Evolutionary conservation across 2,797 vertebrate genomes (phyloP).

Genomic region (Steatocranus sp.): DNA sequence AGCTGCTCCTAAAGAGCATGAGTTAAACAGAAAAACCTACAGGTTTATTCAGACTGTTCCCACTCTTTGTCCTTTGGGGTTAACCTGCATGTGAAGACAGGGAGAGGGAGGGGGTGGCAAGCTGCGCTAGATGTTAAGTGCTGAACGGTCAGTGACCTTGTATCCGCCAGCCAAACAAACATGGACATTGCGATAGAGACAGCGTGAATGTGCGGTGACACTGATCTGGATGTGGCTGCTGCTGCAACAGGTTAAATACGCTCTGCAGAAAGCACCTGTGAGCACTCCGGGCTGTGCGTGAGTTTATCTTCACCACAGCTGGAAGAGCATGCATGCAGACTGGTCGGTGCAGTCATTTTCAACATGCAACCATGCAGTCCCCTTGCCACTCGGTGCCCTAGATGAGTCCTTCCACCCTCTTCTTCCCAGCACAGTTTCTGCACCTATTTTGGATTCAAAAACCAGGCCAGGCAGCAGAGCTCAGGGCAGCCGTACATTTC

Average conservation of each 20-base stretch:
- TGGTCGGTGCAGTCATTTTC: neutral
- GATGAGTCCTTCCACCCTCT: constrained; percentile 48
- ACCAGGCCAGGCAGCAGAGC: constrained; percentile 58
- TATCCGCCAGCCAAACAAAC: neutral
- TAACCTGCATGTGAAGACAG: neutral
- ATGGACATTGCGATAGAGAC: neutral
- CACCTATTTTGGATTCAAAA: constrained; percentile 64
- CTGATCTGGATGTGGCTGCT: neutral
- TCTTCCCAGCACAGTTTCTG: constrained; percentile 62
- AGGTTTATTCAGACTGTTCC: neutral
- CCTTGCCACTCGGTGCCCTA: constrained; percentile 43
- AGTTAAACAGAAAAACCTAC: neutral
- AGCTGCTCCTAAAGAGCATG: neutral
- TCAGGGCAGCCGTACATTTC: constrained; percentile 15
- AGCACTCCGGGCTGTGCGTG: neutral
- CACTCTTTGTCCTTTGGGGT: neutral
- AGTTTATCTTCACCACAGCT: neutral
- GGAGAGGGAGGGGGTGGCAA: neutral
- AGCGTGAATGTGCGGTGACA: neutral
- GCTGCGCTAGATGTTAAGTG: neutral
- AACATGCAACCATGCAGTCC: neutral
- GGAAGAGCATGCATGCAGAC: neutral
- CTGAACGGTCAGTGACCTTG: neutral
- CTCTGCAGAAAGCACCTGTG: neutral
- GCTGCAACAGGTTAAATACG: neutral